Conservation (phyloP, 2,113 vertebrate species). For the Saguinus imperator region DNA sequence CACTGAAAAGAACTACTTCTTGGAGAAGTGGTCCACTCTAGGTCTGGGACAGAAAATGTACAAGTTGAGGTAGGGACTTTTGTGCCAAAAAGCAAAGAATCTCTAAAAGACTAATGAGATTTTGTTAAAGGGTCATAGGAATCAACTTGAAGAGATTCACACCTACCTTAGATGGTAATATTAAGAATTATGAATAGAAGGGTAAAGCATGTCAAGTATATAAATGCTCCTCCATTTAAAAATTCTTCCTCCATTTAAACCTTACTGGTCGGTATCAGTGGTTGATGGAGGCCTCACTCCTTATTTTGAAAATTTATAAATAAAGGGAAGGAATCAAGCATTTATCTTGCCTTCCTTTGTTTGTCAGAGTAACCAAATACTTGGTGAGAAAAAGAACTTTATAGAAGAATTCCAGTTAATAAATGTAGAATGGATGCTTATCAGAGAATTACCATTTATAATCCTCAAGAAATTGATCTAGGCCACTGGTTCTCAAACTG, state of each 20-base stretch:
- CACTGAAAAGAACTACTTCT: background rate
- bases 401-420: background rate
- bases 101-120: background rate
- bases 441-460: background rate
- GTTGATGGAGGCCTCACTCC: background rate
- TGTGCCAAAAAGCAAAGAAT: background rate
- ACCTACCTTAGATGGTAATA: background rate
- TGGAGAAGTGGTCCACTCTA: background rate
- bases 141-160: background rate
- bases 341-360: background rate
- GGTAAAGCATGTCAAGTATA: background rate
- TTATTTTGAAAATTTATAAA: background rate
- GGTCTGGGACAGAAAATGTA: background rate
- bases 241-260: background rate
- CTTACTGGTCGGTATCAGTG: background rate
- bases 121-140: background rate
- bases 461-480: background rate
- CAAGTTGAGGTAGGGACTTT: background rate
- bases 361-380: background rate
- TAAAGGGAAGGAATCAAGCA: background rate
- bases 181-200: background rate
- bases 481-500: background rate
- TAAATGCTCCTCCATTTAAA: background rate
- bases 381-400: background rate
- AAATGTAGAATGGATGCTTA: background rate